Evolutionary conservation across 2,113 vertebrate genomes (phyloP).

Genomic region (Pelusios castaneus): DNA sequence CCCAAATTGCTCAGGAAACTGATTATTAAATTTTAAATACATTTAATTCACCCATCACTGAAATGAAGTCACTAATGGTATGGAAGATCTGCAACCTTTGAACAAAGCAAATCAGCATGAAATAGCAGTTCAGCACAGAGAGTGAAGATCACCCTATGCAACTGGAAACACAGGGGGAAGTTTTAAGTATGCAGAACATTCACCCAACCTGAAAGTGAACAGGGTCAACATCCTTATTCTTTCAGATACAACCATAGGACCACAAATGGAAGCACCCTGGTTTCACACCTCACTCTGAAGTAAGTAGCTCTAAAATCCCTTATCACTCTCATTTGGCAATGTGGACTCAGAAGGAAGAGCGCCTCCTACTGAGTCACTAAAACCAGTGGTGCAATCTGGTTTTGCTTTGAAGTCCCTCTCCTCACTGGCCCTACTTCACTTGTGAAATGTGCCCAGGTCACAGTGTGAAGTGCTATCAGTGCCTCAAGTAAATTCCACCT

Average conservation of each 20-base stretch:
- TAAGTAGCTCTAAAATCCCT: not conserved
- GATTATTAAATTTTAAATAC: constrained; percentile 19
- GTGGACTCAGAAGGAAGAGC: not conserved
- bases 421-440: not conserved
- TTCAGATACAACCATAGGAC: not conserved
- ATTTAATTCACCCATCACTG: not conserved
- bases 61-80: not conserved
- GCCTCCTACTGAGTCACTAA: not conserved
- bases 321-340: not conserved
- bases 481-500: constrained; percentile 1
- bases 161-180: not conserved
- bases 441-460: not conserved
- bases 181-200: not conserved
- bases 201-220: not conserved
- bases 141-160: not conserved
- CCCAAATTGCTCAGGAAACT: not conserved
- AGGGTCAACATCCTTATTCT: not conserved
- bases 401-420: not conserved
- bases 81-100: not conserved
- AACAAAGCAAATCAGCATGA: not conserved
- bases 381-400: not conserved
- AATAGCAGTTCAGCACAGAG: not conserved
- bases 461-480: not conserved
- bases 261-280: not conserved
- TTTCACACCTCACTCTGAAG: not conserved